Base-by-base conservation (phyloP, 1,140 invertebrate genomes). In the Macrocentrus cingulum region DNA sequence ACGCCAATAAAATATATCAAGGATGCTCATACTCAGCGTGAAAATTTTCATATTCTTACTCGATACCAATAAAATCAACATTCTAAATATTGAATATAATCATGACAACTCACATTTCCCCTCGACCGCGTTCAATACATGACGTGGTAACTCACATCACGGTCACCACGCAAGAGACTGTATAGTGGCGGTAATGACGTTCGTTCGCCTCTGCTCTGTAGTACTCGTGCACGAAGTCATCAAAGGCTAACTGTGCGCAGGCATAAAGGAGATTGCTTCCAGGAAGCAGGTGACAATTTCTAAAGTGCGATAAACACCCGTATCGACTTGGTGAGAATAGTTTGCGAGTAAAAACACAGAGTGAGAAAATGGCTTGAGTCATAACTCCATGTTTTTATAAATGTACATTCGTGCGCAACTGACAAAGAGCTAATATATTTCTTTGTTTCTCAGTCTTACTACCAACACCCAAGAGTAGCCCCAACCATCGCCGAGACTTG, bases 201-300 rank as follows among this genome's bases (percentile, higher is more conserved):
- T 29, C 25, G 4, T 29, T 29, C 9, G 25, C 9, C n/a, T n/a
- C n/a, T n/a, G n/a, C n/a, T n/a, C n/a, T n/a, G n/a, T n/a, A n/a
- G n/a, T 29, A 29, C 9, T 29, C 25, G 4, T 29, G 9, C 25
- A 29, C 9, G 25, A 5, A 4, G 25, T 9, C 25, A 29, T 29
- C 25, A 29, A 29, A 5, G 25, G 4, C 9, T 29, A 29, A 5
- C 25, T 9, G 25, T 29, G 25, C 25, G 25, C 4, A 29, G 9
- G 25, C 25, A 29, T 45, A 11, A 45, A 8, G 15, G 6, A 32
- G 11, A 15, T 20, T 36, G 36, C 19, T 36, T 34, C n/a, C 29
- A 16, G 32, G 49, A 52, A 52, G 23, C 49, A 8, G 39, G 49
- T 52, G 23, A 37, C 49, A 36, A 52, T 52, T 52, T 52, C 49